Conservation (phyloP, 2,888 invertebrate genomes). For the Parnassius apollo region DNA sequence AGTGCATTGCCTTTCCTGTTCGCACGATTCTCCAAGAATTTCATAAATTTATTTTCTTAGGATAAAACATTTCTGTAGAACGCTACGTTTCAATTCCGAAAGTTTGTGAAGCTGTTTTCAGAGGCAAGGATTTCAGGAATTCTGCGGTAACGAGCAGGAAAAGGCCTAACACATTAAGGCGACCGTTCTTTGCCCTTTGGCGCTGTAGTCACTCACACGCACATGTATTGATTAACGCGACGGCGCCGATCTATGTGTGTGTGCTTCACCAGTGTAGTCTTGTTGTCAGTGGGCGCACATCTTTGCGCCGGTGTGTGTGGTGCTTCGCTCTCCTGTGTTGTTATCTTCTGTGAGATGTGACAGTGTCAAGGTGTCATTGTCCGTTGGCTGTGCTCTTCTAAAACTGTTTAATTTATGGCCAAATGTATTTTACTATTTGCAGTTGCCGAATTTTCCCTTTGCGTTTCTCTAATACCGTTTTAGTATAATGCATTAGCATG, state of each 20-base stretch:
- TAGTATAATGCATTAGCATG: constrained; percentile 69
- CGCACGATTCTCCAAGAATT: constrained; percentile 44
- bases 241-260: constrained; percentile 74
- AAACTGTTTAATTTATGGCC: constrained; percentile 56
- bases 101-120: background rate
- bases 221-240: constrained; percentile 85
- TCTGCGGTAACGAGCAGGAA: constrained; percentile 40
- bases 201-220: constrained; percentile 82
- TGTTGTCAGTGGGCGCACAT: constrained; percentile 41
- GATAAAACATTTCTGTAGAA: background rate
- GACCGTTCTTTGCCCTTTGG: constrained; percentile 49
- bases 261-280: constrained; percentile 67
- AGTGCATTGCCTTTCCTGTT: constrained; percentile 72
- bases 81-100: background rate
- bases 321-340: constrained; percentile 68
- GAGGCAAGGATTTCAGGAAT: no score
- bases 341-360: constrained; percentile 70
- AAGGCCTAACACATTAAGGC: constrained; percentile 48
- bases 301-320: constrained; percentile 59
- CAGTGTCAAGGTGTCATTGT: constrained; percentile 68
- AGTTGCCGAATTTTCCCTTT: constrained; percentile 59
- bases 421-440: constrained; percentile 57
- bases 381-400: constrained; percentile 63
- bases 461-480: constrained; percentile 67
- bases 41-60: constrained; percentile 49